These are phyloP conservation scores for Otolemur crassicaudatus DNA, from an alignment of 2,797 vertebrate species.

Conservation along the genomic window DNA sequence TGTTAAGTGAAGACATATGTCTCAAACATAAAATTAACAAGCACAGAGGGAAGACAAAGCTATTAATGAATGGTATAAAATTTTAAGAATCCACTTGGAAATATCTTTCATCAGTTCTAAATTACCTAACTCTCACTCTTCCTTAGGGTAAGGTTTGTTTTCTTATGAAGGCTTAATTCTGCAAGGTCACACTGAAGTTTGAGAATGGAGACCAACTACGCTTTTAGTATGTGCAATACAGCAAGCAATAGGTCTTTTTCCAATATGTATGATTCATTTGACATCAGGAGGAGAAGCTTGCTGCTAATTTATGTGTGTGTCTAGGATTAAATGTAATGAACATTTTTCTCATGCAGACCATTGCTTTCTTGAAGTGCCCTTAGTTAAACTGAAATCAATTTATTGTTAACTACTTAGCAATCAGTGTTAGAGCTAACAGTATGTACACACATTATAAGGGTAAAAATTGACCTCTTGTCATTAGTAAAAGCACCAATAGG, in stretches of 20 bases:
- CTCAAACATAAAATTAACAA: conserved; percentile 83
- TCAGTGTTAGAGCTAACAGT: conserved; percentile 77
- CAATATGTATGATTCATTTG: conserved; percentile 59
- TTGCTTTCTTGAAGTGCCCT: conserved; percentile 71
- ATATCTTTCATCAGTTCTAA: conserved; percentile 79
- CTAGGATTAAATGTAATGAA: conserved; percentile 59
- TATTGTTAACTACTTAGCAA: conserved; percentile 71
- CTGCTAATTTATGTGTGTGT: conserved; percentile 69
- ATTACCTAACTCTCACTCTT: conserved; percentile 78
- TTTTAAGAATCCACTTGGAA: conserved; percentile 84
- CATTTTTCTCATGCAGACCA: conserved; percentile 79
- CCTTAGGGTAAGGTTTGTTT: conserved; percentile 76
- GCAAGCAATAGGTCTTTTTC: background rate
- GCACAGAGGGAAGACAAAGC: conserved; percentile 81
- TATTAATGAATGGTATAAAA: conserved; percentile 83
- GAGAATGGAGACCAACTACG: background rate
- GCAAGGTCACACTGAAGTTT: conserved; percentile 56
- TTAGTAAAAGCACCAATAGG: conserved; percentile 38
- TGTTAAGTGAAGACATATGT: conserved; percentile 68
- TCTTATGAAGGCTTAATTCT: conserved; percentile 49
- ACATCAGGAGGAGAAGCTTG: conserved; percentile 62
- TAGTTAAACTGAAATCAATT: conserved; percentile 78
- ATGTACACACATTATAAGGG: conserved; percentile 51
- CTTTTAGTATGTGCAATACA: background rate
- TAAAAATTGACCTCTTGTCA: conserved; percentile 80